Percentiles rank a stretch among this genome's conserved stretches.
phyloP scores from a whole-genome alignment of 2,888 invertebrate genomes.

The Drosophila vallismaia region DNA sequence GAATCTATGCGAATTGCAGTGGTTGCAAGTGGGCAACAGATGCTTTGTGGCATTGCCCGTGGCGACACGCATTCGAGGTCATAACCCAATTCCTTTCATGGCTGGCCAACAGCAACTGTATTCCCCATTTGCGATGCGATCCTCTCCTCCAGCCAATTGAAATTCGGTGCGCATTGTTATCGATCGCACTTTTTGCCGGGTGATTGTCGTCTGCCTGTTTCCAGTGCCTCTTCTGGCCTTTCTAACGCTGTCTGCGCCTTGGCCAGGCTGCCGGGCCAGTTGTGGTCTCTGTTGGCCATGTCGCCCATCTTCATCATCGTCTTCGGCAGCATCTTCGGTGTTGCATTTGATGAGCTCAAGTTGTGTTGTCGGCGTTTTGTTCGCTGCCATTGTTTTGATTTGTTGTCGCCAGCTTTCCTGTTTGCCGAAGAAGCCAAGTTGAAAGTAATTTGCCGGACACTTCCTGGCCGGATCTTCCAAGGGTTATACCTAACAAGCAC shows the following conservation, averaged over 20 bases:
- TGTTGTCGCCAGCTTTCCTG: constrained; percentile 65
- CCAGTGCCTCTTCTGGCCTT: constrained; percentile 52
- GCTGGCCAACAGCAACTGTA: constrained; percentile 36
- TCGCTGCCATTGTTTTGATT: constrained; percentile 70
- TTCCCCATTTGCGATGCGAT: constrained; percentile 58
- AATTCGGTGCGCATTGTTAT: constrained; percentile 76
- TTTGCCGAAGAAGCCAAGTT: constrained; percentile 72
- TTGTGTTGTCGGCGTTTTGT: constrained; percentile 59
- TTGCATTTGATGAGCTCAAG: constrained; percentile 64
- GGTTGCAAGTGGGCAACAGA: constrained; percentile 7
- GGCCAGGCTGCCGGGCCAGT: constrained; percentile 13
- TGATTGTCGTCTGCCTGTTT: constrained; percentile 39
- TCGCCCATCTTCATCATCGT: constrained; percentile 77
- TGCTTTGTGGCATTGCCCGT: constrained; percentile 35
- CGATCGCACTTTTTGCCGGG: constrained; percentile 74
- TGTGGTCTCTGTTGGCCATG: constrained; percentile 60
- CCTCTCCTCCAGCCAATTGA: constrained; percentile 67
- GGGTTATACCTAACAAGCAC: constrained; percentile 1
- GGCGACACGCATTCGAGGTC: constrained; percentile 81
- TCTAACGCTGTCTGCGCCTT: constrained; percentile 58
- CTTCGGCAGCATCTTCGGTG: constrained; percentile 47
- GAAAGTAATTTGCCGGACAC: constrained; percentile 18
- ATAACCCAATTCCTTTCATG: constrained; percentile 79
- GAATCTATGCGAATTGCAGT: constrained; percentile 27
- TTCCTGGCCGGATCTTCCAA: constrained; percentile 54